These are phyloP conservation scores for Platygyra sinensis DNA, from an alignment of 64 coral and sea anemone species.

Conservation along the genomic window DNA sequence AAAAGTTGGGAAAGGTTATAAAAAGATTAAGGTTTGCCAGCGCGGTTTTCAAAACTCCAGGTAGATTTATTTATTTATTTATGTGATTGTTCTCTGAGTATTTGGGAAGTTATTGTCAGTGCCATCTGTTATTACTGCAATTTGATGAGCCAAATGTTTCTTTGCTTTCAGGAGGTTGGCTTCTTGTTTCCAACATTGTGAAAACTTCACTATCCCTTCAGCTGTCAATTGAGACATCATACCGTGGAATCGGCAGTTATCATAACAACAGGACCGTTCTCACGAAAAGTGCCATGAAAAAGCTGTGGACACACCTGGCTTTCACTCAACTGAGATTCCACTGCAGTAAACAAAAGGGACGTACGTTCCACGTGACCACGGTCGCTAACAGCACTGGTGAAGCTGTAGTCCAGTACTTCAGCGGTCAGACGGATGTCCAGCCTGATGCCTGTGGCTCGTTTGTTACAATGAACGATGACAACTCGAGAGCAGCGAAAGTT, in stretches of 20 bases:
- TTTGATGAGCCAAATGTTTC: background rate
- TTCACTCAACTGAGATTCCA: background rate
- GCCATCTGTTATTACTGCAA: too few relatives aligned
- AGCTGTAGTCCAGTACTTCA: background rate
- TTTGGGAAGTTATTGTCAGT: too few relatives aligned
- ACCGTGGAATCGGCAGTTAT: background rate
- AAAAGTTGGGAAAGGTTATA: too few relatives aligned
- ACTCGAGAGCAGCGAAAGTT: background rate
- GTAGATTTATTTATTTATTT: too few relatives aligned
- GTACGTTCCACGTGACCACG: background rate
- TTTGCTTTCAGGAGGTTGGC: background rate
- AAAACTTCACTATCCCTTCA: background rate
- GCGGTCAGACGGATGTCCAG: background rate
- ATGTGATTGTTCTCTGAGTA: too few relatives aligned
- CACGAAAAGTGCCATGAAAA: background rate
- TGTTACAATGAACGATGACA: background rate
- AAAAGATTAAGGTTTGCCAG: too few relatives aligned
- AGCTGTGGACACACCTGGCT: background rate
- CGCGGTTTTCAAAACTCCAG: too few relatives aligned
- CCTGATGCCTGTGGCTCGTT: background rate
- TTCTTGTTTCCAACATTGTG: background rate
- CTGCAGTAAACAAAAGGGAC: background rate
- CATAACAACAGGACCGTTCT: background rate
- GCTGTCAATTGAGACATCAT: background rate
- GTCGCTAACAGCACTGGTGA: background rate